Base-by-base conservation (phyloP, 2,888 invertebrate species). In the Flabesymbios commensalis region DNA sequence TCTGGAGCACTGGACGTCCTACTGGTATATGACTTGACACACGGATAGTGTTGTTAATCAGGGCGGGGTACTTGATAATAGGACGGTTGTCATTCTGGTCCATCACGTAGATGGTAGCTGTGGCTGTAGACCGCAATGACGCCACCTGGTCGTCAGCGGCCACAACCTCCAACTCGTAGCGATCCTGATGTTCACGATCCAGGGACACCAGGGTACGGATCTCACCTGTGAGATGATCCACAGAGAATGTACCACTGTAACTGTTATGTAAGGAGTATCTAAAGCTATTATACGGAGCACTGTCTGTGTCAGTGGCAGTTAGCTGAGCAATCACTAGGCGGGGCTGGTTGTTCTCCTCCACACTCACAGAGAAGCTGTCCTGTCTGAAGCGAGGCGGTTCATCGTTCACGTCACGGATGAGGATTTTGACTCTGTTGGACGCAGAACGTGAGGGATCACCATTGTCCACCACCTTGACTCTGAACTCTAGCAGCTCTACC, bases 391-490 rank as follows among this genome's bases (percentile, higher is more conserved):
- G 26, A 4, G 69, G 69, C 2, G 43, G 32, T 17, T 69, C 63
- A 43, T 69, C 69, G 55, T 69, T 60, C n/a, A 72, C 63, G 54
- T 79, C 78, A 10, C 69, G 58, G 3, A 79, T 70, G 45, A 65
- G 63, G 10, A 79, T 65, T 14, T 61, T 69, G 0, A 78, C 71
- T 4, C 61, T 67, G 7, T 72, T 72, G 3, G 73, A 72, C 32
- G 72, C 68, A 32, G 73, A 72, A 54, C 67, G 45, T 1, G 72
- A 58, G 0, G 77, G 75, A 3, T 60, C 63, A 0, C 77, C 77
- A 36, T 73, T 69, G 63, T 78, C 78, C 4, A 63, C 68, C n/a
- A 74, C 78, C 3, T 72, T 57, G 4, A 78, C 73, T 2, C 65
- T 67, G 60, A 78, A 77, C 33, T 70, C 63, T 47, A 61, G 41